These are phyloP conservation scores for Fulica atra DNA, from an alignment of 2,113 vertebrate genomes.

Conservation along the genomic window DNA sequence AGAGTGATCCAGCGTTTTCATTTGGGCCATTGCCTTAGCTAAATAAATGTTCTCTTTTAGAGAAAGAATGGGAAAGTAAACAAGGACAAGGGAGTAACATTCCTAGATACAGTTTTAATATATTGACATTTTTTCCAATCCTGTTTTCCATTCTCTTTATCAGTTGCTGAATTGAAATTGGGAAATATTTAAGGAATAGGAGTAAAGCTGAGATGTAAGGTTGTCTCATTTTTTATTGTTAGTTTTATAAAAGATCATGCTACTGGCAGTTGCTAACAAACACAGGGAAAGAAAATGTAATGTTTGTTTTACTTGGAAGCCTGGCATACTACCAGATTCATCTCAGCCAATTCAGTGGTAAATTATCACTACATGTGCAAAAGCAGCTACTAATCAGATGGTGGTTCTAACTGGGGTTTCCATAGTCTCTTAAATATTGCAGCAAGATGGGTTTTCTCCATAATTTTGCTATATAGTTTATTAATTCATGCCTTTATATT, in stretches of 20 bases:
- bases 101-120: background rate
- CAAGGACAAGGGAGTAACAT: background rate
- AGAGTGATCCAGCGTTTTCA: background rate
- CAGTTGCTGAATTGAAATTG: background rate
- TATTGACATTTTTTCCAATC: background rate
- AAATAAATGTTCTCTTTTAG: background rate
- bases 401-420: background rate
- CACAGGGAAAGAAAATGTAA: accelerated
- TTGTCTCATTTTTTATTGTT: background rate
- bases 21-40: background rate
- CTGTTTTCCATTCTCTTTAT: background rate
- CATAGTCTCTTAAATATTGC: background rate
- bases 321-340: background rate
- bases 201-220: background rate
- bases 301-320: background rate
- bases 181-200: background rate
- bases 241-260: too few relatives aligned
- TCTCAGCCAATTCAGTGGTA: background rate
- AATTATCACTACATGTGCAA: background rate
- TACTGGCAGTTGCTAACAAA: background rate
- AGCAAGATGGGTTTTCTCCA: background rate
- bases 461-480: background rate
- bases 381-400: background rate
- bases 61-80: background rate
- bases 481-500: background rate